Conservation (phyloP, 1,140 invertebrate genomes). For the Tetranychus cinnabarinus region DNA sequence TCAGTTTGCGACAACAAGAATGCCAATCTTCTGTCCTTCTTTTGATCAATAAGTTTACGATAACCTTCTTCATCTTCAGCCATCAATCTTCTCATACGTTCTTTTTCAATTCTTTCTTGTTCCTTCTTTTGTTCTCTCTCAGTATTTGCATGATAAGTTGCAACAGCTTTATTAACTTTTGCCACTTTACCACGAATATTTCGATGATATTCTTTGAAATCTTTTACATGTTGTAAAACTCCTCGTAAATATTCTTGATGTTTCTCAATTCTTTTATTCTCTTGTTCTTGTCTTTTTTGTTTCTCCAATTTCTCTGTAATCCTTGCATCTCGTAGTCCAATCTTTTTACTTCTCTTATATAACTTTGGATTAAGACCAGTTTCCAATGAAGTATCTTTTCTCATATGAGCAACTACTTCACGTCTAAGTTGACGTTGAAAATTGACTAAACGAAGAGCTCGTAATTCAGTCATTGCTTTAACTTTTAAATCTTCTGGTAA, state of each 20-base stretch:
- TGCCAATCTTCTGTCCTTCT: constrained; percentile 95
- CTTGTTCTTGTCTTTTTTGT: constrained; percentile 91
- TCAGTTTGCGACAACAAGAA: constrained; percentile 93
- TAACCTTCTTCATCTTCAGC: constrained; percentile 78
- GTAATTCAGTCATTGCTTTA: constrained; percentile 80
- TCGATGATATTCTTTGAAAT: constrained; percentile 89
- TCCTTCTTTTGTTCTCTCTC: constrained; percentile 98
- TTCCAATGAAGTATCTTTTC: constrained; percentile 79
- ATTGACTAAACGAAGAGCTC: constrained; percentile 73
- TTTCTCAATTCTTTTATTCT: constrained; percentile 79
- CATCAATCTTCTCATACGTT: constrained; percentile 93
- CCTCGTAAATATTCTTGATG: constrained; percentile 86
- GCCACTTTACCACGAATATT: constrained; percentile 56
- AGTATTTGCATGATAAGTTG: constrained; percentile 89
- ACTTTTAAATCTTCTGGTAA: constrained; percentile 73
- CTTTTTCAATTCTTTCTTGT: constrained; percentile 92
- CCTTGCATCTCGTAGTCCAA: constrained; percentile 78
- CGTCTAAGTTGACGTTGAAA: constrained; percentile 71
- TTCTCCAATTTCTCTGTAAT: constrained; percentile 96
- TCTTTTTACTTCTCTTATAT: constrained; percentile 83
- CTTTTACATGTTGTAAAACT: constrained; percentile 86
- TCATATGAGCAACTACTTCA: constrained; percentile 45
- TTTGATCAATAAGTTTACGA: constrained; percentile 94
- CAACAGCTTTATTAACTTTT: constrained; percentile 79
- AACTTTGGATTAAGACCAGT: constrained; percentile 89